Conservation (phyloP, 1,140 invertebrate species). For the Pogonomyrmex barbatus region DNA sequence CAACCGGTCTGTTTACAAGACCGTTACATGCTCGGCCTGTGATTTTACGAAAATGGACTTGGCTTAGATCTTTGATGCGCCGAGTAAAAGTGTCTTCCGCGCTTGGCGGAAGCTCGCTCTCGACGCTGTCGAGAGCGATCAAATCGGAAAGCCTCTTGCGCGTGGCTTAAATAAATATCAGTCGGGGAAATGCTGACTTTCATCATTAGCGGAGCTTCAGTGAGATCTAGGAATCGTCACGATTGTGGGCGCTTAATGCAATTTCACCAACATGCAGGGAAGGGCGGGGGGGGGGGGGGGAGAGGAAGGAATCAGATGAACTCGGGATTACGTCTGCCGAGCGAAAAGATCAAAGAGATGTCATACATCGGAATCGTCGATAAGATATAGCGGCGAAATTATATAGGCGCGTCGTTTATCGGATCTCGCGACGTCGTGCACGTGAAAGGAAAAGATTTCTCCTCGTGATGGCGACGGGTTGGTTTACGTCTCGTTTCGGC, state of each 20-base stretch:
- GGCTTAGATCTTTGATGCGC: not conserved
- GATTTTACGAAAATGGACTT: not conserved
- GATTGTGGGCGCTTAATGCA: conserved; percentile 42
- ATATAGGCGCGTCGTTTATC: conserved; percentile 24
- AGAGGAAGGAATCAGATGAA: conserved; percentile 62
- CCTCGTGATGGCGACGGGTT: not conserved
- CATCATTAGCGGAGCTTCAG: conserved; percentile 58
- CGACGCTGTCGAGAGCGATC: not conserved
- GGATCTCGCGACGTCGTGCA: not conserved
- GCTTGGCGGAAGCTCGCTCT: not conserved
- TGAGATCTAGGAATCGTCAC: conserved; percentile 48
- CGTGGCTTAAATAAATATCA: not conserved
- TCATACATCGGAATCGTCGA: conserved; percentile 1
- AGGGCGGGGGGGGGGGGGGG: not conserved
- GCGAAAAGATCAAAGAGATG: conserved; percentile 58
- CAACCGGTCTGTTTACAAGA: not conserved
- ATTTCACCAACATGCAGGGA: conserved; percentile 25
- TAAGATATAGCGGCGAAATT: conserved; percentile 59
- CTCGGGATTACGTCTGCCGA: conserved; percentile 28
- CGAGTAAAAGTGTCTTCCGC: not conserved
- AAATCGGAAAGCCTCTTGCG: not conserved
- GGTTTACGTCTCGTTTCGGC: no score
- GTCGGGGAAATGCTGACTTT: conserved; percentile 24
- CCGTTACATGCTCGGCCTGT: not conserved
- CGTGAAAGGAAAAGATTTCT: not conserved